These are phyloP conservation scores for Hippocampus zosterae DNA, from an alignment of 2,113 vertebrate species.

Conservation along the genomic window DNA sequence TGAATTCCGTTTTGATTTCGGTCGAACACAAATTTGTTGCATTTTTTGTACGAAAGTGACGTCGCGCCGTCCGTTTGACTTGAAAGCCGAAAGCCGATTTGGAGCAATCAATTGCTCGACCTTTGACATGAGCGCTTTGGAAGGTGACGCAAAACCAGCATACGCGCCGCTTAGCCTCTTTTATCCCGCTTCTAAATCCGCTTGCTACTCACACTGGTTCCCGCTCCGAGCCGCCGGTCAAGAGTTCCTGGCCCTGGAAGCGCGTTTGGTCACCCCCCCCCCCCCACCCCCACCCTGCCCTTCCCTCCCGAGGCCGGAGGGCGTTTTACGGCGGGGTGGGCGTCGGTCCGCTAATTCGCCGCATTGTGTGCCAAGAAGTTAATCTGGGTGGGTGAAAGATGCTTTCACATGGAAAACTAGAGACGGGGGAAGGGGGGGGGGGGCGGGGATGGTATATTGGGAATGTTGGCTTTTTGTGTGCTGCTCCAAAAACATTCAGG, in stretches of 20 bases:
- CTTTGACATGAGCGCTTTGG: background rate
- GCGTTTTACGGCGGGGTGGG: background rate
- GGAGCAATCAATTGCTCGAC: background rate
- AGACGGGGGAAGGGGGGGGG: conserved; percentile 46
- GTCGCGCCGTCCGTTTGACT: background rate
- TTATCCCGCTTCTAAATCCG: conserved; percentile 40
- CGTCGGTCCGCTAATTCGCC: conserved; percentile 70
- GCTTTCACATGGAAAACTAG: conserved; percentile 76
- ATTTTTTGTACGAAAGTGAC: too few relatives aligned
- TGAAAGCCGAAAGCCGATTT: background rate
- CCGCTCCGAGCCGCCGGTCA: conserved; percentile 65
- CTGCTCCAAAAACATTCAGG: too few relatives aligned
- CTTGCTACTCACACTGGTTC: conserved; percentile 43
- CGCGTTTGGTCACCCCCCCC: conserved; percentile 72
- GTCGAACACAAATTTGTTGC: too few relatives aligned
- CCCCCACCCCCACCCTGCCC: too few relatives aligned
- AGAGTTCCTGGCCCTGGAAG: conserved; percentile 70
- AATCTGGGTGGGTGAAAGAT: conserved; percentile 78
- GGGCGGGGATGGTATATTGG: conserved; percentile 51
- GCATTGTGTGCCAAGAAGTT: conserved; percentile 75
- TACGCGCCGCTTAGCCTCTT: background rate
- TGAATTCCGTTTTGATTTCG: too few relatives aligned
- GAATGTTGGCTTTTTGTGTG: background rate
- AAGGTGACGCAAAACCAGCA: background rate
- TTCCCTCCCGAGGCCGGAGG: conserved; percentile 60